Evolutionary conservation across 2,888 invertebrate species (phyloP).

Genomic region (Pandemis heparana): DNA sequence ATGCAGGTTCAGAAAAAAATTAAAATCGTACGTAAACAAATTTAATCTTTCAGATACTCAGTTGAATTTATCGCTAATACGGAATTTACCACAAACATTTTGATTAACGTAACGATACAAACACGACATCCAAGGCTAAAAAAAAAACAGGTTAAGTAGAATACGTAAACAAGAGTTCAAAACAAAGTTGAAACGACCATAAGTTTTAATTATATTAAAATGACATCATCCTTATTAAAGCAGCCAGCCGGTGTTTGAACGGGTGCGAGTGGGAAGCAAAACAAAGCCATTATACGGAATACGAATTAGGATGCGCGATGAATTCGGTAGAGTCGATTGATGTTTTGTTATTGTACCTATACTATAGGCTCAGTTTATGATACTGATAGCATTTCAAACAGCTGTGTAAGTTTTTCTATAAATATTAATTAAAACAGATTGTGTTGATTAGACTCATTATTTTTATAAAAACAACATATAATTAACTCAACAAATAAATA

Average conservation of each 20-base stretch:
- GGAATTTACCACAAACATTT: constrained; percentile 48
- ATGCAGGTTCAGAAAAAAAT: constrained; percentile 16
- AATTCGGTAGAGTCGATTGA: constrained; percentile 18
- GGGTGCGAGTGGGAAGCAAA: constrained; percentile 38
- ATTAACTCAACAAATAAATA: background rate
- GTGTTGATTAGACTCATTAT: background rate
- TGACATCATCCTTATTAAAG: constrained; percentile 64
- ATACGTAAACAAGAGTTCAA: constrained; percentile 55
- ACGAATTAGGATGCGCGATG: constrained; percentile 27
- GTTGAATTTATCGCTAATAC: constrained; percentile 42
- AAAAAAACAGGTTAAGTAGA: constrained; percentile 59
- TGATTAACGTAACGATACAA: constrained; percentile 53
- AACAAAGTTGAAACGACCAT: constrained; percentile 47
- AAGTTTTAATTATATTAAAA: constrained; percentile 51
- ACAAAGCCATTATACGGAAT: constrained; percentile 43
- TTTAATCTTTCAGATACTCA: constrained; percentile 15
- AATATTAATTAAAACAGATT: background rate
- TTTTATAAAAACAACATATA: background rate
- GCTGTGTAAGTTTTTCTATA: constrained; percentile 8
- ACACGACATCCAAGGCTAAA: constrained; percentile 46
- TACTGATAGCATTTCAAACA: constrained; percentile 21
- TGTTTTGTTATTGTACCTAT: constrained; percentile 38
- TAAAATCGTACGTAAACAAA: constrained; percentile 23
- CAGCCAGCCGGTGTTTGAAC: constrained; percentile 30
- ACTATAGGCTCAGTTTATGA: constrained; percentile 8